Evolutionary conservation across 1,140 invertebrate genomes (phyloP).

Genomic region (Drosophila yakuba): DNA sequence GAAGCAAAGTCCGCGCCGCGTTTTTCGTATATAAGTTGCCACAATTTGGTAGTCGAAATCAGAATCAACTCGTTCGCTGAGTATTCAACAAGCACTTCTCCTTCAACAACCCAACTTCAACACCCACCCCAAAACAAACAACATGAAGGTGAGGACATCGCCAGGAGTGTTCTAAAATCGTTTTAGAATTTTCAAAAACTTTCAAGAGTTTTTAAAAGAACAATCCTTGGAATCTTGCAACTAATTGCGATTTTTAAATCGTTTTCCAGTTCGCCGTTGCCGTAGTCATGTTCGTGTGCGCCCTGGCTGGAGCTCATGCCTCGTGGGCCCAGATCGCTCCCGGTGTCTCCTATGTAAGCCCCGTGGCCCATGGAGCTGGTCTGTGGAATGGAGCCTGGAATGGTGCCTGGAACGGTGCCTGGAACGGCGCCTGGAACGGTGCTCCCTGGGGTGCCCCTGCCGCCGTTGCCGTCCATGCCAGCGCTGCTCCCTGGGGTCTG

Average conservation of each 20-base stretch:
- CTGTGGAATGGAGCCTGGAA: conserved; percentile 67
- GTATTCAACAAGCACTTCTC: conserved; percentile 75
- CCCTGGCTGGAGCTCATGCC: conserved; percentile 76
- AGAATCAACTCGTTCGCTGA: conserved; percentile 84
- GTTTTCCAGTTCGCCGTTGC: conserved; percentile 77
- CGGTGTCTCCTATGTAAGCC: conserved; percentile 74
- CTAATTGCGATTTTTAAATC: background rate
- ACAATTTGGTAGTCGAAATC: conserved; percentile 83
- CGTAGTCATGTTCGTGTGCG: conserved; percentile 84
- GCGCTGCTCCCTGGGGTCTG: conserved; percentile 65
- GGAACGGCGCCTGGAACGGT: conserved; percentile 56
- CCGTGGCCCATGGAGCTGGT: conserved; percentile 65
- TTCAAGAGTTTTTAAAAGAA: background rate
- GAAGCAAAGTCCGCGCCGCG: conserved; percentile 54
- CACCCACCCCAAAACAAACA: conserved; percentile 61
- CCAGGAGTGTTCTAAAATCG: background rate
- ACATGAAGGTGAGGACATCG: conserved; percentile 78
- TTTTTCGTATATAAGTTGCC: conserved; percentile 84
- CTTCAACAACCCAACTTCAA: conserved; percentile 63
- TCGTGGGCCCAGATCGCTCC: conserved; percentile 71
- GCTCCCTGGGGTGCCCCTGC: conserved; percentile 63
- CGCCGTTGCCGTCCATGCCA: conserved; percentile 66
- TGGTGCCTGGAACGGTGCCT: conserved; percentile 60
- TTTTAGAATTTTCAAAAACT: background rate
- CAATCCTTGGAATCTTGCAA: background rate